Percentiles rank a stretch among this genome's conserved stretches.
phyloP scores from a whole-genome alignment of 2,888 invertebrate species.

The Mythimna loreyi region DNA sequence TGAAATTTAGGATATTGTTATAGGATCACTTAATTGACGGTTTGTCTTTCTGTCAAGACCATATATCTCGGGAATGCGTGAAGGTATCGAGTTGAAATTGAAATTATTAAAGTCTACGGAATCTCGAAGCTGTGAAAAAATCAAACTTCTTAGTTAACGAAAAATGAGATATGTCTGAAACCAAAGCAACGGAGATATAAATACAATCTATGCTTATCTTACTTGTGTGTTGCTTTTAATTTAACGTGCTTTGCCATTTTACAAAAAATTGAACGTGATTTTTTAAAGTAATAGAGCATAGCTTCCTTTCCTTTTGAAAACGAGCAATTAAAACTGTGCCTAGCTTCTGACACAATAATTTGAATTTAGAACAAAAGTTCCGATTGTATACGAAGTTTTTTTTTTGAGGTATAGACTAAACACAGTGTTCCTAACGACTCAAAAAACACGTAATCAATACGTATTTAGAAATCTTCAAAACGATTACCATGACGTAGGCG shows the following conservation, averaged over 20 bases:
- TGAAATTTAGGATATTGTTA: too few relatives aligned
- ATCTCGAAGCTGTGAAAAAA: too few relatives aligned
- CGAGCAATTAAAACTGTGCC: background rate
- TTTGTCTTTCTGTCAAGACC: too few relatives aligned
- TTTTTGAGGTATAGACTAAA: background rate
- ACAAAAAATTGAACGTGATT: too few relatives aligned
- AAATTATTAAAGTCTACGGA: too few relatives aligned
- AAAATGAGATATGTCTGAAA: too few relatives aligned
- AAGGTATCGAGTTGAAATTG: too few relatives aligned
- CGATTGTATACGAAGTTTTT: background rate
- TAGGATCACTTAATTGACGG: too few relatives aligned
- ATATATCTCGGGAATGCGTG: too few relatives aligned
- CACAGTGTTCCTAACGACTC: constrained; percentile 10
- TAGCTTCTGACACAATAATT: background rate
- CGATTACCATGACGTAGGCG: constrained; percentile 9
- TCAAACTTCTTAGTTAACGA: too few relatives aligned
- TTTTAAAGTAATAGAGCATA: too few relatives aligned
- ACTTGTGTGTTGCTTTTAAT: background rate
- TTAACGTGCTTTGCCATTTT: background rate
- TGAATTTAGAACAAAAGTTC: background rate
- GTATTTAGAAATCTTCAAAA: constrained; percentile 33
- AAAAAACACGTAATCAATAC: background rate
- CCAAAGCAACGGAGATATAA: background rate
- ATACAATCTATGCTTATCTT: background rate
- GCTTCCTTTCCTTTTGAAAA: too few relatives aligned